Base-by-base conservation (phyloP, 2,888 invertebrate genomes). In the Drosophila nigritarsus region DNA sequence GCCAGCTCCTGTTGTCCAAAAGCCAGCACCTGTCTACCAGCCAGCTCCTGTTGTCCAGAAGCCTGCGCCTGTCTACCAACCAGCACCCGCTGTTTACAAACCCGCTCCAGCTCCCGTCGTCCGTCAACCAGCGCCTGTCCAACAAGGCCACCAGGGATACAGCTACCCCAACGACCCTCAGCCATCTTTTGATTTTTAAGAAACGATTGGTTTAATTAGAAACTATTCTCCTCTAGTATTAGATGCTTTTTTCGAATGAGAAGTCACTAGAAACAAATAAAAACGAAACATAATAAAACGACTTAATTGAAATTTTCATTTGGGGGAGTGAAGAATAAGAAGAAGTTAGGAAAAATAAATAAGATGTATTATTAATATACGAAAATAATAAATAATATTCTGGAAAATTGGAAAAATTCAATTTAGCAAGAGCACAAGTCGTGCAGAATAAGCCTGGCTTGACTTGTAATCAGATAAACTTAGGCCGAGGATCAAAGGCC, bases 151-250 rank as follows among this genome's bases (percentile, higher is more conserved):
- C 55, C 61, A 81, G 49, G 91, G 92, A 32, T 91, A 91, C 75
- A 80, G 69, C 75, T 91, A 91, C 68, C 92, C 92, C 78, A 91
- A 91, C 81, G 68, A 91, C 61, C 91, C 91, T 53, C 82, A 90
- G 65, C 91, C 91, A 63, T 80, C 92, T 13, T 91, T 91, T 79
- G 42, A 65, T 24, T 92, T 73, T 71, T 92, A 92, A 84, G 75
- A 45, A 66, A 49, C 30, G 29, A 54, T 63, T 73, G n/a, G 63
- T 75, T 63, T 75, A 89, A 73, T 78, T 80, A 83, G 68, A 38
- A 66, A 60, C 54, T 63, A 68, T 60, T 49, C 65, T 68, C 68
- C 70, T 86, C 24, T 89, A 91, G 91, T 91, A 90, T 91, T 90
- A 91, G 85, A 78, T 64, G 56, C 65, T 60, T 65, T 74, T 75